Conservation (phyloP, 2,113 vertebrate species). For the Corvus moneduloides region DNA sequence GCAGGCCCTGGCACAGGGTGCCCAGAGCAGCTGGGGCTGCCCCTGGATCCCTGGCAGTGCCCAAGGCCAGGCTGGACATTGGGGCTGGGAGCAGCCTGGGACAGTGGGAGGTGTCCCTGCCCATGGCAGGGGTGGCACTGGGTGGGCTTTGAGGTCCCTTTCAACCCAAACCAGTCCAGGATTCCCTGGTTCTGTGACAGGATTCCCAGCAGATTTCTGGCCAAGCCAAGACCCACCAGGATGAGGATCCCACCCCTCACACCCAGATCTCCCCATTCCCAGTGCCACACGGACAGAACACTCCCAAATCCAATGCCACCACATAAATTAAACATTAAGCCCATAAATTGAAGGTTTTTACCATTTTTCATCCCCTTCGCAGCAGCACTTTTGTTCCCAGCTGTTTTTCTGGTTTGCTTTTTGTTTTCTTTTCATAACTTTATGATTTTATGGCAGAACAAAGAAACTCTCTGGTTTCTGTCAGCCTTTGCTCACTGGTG, state of each 20-base stretch:
- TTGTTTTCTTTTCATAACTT: neutral
- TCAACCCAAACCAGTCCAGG: accelerated
- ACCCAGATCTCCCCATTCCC: neutral
- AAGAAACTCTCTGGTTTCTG: neutral
- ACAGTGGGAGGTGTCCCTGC: neutral
- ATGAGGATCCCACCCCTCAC: neutral
- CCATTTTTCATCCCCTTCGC: neutral
- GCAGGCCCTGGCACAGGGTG: neutral
- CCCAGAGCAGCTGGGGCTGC: neutral
- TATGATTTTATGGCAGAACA: neutral
- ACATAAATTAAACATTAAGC: neutral
- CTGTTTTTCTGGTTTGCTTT: neutral
- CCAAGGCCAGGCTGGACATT: neutral
- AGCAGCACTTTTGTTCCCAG: neutral
- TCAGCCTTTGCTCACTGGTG: neutral
- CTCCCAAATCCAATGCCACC: neutral
- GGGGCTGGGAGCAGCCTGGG: neutral
- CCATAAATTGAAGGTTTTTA: accelerated
- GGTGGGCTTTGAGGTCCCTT: accelerated
- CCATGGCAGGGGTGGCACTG: neutral
- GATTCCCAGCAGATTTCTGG: neutral
- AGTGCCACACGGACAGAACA: neutral
- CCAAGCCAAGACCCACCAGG: neutral
- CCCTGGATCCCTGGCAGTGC: neutral
- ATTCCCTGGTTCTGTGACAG: accelerated